These are phyloP conservation scores for Watsonalla cultraria DNA, from an alignment of 2,888 invertebrate genomes.

Conservation along the genomic window DNA sequence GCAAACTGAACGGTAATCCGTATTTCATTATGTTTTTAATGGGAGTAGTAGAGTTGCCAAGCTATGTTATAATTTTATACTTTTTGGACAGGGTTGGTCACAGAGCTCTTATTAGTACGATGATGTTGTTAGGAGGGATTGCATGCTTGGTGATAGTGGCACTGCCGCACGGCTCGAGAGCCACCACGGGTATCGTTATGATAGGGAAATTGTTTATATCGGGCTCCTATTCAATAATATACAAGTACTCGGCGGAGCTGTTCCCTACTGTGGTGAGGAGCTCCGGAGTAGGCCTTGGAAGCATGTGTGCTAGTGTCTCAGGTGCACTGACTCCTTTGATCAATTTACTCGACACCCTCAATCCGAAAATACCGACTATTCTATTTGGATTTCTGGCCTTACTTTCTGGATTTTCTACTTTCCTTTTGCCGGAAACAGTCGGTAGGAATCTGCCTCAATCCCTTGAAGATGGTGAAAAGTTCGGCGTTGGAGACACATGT, in stretches of 20 bases:
- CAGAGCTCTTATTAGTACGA: constrained; percentile 84
- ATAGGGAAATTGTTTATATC: constrained; percentile 90
- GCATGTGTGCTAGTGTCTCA: constrained; percentile 91
- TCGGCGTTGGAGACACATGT: constrained; percentile 89
- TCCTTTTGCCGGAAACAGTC: constrained; percentile 89
- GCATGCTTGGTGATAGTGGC: constrained; percentile 87
- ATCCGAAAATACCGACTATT: constrained; percentile 87
- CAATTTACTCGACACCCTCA: constrained; percentile 85
- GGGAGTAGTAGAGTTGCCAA: constrained; percentile 89
- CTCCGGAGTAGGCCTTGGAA: constrained; percentile 89
- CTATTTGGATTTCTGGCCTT: constrained; percentile 87
- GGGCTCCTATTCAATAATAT: constrained; percentile 90
- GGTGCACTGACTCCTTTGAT: constrained; percentile 90
- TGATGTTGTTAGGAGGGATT: constrained; percentile 88
- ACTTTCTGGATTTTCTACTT: constrained; percentile 84
- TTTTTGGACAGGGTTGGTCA: constrained; percentile 88
- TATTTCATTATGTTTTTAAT: constrained; percentile 88
- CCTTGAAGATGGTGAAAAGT: constrained; percentile 89
- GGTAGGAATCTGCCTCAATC: constrained; percentile 90
- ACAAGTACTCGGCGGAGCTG: constrained; percentile 92
- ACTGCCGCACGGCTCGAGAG: constrained; percentile 81
- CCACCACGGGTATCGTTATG: constrained; percentile 83
- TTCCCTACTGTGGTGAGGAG: constrained; percentile 92
- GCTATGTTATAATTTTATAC: constrained; percentile 85
- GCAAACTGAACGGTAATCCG: constrained; percentile 88